Conservation (phyloP, 2,797 vertebrate genomes). For the Syngnathus acus region DNA sequence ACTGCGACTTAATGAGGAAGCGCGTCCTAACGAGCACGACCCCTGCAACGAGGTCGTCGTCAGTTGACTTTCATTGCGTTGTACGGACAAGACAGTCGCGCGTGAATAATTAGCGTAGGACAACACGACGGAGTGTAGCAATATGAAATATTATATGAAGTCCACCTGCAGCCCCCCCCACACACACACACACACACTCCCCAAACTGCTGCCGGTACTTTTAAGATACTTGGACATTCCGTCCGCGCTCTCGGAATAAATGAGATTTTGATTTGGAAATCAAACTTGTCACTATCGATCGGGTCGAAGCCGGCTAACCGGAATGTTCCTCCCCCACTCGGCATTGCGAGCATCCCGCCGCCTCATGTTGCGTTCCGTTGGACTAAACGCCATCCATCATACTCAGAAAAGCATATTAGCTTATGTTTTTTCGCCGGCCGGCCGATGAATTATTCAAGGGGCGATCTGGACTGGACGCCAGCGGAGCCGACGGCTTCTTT, state of each 20-base stretch:
- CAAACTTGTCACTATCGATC: constrained; percentile 7
- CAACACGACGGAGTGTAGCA: no score
- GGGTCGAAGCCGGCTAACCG: constrained; percentile 1
- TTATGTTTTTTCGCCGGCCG: constrained; percentile 43
- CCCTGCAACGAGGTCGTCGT: neutral
- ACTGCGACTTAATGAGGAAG: neutral
- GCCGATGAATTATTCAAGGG: constrained; percentile 55
- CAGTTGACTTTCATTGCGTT: neutral
- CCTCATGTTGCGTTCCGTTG: constrained; percentile 38
- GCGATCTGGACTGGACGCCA: constrained; percentile 30
- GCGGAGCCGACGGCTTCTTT: constrained; percentile 19
- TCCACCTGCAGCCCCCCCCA: no score
- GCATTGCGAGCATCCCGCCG: constrained; percentile 14
- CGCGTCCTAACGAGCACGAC: neutral
- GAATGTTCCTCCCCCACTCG: neutral
- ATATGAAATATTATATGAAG: neutral
- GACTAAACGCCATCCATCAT: constrained; percentile 51
- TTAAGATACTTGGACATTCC: neutral
- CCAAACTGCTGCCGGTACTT: neutral
- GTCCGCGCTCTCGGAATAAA: neutral
- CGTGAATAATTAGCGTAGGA: neutral
- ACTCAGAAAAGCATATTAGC: constrained; percentile 40
- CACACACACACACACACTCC: no score
- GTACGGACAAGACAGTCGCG: neutral
- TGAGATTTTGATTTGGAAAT: constrained; percentile 4